These are phyloP conservation scores for Batillaria attramentaria DNA, from an alignment of 1,140 invertebrate genomes.

Conservation along the genomic window DNA sequence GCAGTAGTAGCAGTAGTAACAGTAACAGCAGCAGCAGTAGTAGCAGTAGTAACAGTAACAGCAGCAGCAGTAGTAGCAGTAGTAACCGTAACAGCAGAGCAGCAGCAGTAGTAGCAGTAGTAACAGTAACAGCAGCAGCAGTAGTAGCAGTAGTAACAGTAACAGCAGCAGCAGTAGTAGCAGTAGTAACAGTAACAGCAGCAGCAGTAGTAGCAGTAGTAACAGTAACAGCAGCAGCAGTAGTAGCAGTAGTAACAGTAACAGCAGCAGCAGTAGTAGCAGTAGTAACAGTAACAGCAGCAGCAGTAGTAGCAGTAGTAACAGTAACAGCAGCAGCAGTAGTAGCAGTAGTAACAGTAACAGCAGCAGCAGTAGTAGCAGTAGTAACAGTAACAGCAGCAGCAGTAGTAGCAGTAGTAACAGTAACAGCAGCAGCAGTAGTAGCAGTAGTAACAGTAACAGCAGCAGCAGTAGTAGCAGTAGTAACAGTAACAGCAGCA, in stretches of 20 bases:
- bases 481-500: slow-evolving; percentile 8
- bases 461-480: slow-evolving; percentile 16
- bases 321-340: too few species aligned
- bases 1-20: slow-evolving; percentile 15
- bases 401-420: slow-evolving; percentile 4
- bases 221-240: too few species aligned
- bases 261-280: too few species aligned
- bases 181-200: too few species aligned
- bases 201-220: too few species aligned
- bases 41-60: slow-evolving; percentile 8
- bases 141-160: background rate
- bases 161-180: background rate
- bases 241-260: too few species aligned
- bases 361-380: background rate
- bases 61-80: slow-evolving; percentile 10
- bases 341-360: too few species aligned
- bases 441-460: slow-evolving; percentile 16
- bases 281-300: too few species aligned
- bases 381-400: slow-evolving; percentile 8
- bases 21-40: slow-evolving; percentile 5
- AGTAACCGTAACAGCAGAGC: background rate
- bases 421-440: slow-evolving; percentile 12
- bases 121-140: background rate
- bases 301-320: too few species aligned
- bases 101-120: background rate